Conservation (phyloP, 1,140 invertebrate species). For the Zaprionus vittiger region DNA sequence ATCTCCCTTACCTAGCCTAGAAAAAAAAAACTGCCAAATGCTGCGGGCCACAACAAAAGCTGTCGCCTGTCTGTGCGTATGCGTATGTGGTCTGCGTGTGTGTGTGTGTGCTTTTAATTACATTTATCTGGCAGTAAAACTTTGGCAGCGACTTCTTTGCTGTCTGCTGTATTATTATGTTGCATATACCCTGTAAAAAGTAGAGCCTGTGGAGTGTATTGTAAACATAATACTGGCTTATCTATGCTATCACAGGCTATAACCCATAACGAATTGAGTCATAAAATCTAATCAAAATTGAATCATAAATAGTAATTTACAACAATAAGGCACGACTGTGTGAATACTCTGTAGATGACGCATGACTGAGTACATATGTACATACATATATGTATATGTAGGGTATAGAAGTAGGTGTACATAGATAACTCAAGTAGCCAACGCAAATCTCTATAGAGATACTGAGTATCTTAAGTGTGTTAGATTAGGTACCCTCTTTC, state of each 20-base stretch:
- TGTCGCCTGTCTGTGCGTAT: constrained; percentile 37
- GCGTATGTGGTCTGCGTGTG: constrained; percentile 27
- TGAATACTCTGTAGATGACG: not conserved
- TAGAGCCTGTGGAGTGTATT: not conserved
- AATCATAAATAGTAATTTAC: not conserved
- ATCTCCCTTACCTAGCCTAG: constrained; percentile 11
- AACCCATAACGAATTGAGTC: not conserved
- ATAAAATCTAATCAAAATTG: not conserved
- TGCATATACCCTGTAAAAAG: constrained; percentile 37
- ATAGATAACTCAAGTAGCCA: not conserved
- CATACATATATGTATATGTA: not conserved
- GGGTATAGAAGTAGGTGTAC: not conserved
- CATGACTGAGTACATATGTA: not conserved
- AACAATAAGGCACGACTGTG: not conserved
- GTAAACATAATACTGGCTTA: not conserved
- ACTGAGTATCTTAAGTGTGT: not conserved
- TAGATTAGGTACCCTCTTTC: not conserved
- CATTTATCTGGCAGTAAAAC: constrained; percentile 74
- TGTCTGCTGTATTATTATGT: constrained; percentile 46
- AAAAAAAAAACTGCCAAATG: constrained; percentile 58
- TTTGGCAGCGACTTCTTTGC: constrained; percentile 61
- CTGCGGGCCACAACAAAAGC: constrained; percentile 73
- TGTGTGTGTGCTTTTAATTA: constrained; percentile 66
- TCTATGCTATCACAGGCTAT: too few species aligned
- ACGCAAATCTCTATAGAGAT: not conserved